Evolutionary conservation across 2,888 invertebrate species (phyloP).

Genomic region (Drosophila ezoana): DNA sequence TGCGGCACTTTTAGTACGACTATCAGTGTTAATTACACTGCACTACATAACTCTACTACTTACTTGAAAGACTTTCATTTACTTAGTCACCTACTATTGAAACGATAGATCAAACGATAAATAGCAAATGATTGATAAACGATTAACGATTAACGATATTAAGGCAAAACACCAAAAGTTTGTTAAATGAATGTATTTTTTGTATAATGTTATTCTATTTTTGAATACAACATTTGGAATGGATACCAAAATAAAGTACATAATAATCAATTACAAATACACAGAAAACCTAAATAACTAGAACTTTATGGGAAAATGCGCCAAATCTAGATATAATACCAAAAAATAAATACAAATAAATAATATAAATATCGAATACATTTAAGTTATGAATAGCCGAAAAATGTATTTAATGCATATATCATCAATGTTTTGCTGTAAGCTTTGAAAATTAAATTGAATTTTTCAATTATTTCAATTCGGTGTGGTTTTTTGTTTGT

Average conservation of each 20-base stretch:
- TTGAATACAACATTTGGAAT: conserved; percentile 57
- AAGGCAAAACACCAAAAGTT: conserved; percentile 65
- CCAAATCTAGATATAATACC: conserved; percentile 71
- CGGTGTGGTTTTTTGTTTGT: conserved; percentile 31
- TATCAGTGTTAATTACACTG: conserved; percentile 69
- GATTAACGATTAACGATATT: conserved; percentile 24
- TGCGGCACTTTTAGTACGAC: conserved; percentile 74
- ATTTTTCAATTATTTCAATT: conserved; percentile 65
- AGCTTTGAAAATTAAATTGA: conserved; percentile 70
- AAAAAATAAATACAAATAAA: conserved; percentile 40
- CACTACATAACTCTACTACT: conserved; percentile 66
- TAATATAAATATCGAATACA: conserved; percentile 34
- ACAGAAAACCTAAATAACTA: conserved; percentile 15
- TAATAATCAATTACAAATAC: conserved; percentile 35
- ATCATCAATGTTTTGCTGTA: conserved; percentile 60
- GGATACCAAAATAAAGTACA: conserved; percentile 27
- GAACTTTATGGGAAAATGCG: conserved; percentile 62
- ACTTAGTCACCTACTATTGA: conserved; percentile 60
- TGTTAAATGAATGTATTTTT: conserved; percentile 72
- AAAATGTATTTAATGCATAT: conserved; percentile 58
- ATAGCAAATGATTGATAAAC: neutral
- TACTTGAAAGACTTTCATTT: conserved; percentile 75
- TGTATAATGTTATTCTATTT: conserved; percentile 77
- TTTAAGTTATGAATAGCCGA: conserved; percentile 48
- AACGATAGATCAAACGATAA: conserved; percentile 35